Conservation (phyloP, 2,888 invertebrate genomes). For the Brachynemurus nebulosus region DNA sequence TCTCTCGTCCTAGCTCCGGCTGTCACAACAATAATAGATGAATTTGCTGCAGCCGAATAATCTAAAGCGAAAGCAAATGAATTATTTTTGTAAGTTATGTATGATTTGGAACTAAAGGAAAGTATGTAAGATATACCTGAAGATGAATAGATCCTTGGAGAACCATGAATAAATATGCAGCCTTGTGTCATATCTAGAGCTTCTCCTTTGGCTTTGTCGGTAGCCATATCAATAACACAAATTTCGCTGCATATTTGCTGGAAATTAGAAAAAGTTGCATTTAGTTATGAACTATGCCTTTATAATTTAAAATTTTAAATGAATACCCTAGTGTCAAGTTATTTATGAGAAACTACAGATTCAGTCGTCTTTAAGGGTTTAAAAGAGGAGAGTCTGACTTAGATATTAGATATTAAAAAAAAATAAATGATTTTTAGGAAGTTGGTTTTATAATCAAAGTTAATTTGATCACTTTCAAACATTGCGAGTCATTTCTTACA, state of each 20-base stretch:
- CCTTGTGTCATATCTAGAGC: conserved; percentile 46
- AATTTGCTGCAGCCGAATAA: conserved; percentile 37
- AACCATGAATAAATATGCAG: not conserved
- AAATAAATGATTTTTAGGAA: no score
- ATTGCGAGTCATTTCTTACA: no score
- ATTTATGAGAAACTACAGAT: no score
- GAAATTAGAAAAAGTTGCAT: conserved; percentile 11
- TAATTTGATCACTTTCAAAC: no score
- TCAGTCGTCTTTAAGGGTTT: no score
- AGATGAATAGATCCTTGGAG: conserved; percentile 6
- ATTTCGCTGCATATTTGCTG: conserved; percentile 42
- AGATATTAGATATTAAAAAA: no score
- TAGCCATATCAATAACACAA: conserved; percentile 44
- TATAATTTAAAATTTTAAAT: no score
- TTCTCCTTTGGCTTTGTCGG: conserved; percentile 45
- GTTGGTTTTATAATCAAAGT: no score
- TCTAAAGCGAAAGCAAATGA: conserved; percentile 26
- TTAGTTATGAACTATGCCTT: not conserved
- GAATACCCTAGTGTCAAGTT: not conserved
- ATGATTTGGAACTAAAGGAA: not conserved
- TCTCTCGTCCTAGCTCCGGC: conserved; percentile 41
- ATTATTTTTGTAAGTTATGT: not conserved
- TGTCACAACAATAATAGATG: conserved; percentile 43
- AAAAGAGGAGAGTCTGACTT: no score
- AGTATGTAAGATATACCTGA: conserved; percentile 12